phyloP scores from a whole-genome alignment of 1,140 invertebrate genomes.

The Ostrea edulis region DNA sequence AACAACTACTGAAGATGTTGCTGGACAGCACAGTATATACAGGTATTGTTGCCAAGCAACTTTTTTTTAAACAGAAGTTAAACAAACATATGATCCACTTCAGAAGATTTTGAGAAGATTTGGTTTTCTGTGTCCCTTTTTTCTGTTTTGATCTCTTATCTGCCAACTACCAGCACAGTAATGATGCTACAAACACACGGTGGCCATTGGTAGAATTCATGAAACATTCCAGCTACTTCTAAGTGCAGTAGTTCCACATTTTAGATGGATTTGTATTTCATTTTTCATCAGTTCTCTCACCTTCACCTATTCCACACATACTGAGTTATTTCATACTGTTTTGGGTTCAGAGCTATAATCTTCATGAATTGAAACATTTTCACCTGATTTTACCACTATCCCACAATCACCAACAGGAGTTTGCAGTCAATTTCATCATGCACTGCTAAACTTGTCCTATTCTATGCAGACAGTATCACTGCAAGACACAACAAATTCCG shows the following conservation, averaged over 20 bases:
- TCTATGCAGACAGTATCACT: neutral
- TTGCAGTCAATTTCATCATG: neutral
- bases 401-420: too few relatives aligned
- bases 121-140: neutral
- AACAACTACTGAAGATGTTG: neutral
- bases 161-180: slow-evolving; percentile 1
- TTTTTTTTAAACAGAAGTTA: neutral
- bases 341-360: too few relatives aligned
- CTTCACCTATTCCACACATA: neutral
- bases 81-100: neutral
- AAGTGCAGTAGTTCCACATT: neutral
- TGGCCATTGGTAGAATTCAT: neutral
- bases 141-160: slow-evolving; percentile 18
- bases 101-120: neutral
- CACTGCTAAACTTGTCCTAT: neutral
- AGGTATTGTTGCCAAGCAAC: neutral
- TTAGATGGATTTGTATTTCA: neutral
- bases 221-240: slow-evolving; percentile 14
- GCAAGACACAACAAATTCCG: neutral
- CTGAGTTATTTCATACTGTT: too few relatives aligned
- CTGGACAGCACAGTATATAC: neutral
- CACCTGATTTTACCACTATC: too few relatives aligned
- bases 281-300: neutral
- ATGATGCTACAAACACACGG: neutral
- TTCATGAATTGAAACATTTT: too few relatives aligned